These are phyloP conservation scores for Apodemia zela DNA, from an alignment of 2,888 invertebrate genomes.

Conservation along the genomic window DNA sequence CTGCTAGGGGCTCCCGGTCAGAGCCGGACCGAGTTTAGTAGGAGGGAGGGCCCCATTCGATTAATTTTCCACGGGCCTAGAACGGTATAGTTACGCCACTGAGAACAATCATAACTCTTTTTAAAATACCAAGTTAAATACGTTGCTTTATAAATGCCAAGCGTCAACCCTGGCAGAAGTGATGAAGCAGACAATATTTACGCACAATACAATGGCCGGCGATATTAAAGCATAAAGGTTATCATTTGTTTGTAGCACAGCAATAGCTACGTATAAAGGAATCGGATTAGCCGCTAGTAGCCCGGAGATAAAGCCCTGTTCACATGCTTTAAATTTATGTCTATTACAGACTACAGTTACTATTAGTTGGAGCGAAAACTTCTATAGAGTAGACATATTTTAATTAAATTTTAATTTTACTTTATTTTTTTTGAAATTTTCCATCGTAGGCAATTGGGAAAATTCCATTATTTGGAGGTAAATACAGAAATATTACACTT, in stretches of 20 bases:
- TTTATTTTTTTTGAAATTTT: too few species aligned
- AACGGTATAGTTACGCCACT: too few species aligned
- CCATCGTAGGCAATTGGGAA: too few species aligned
- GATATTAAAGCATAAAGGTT: conserved; percentile 6
- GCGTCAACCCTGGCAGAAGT: neutral
- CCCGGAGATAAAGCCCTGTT: conserved; percentile 9
- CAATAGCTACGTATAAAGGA: conserved; percentile 13
- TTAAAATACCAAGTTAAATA: too few species aligned
- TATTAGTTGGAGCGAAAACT: neutral
- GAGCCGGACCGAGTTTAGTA: too few species aligned
- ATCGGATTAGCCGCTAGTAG: conserved; percentile 14
- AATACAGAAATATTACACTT: too few species aligned
- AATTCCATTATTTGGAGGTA: too few species aligned
- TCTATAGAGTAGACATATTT: neutral
- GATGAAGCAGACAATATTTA: conserved; percentile 13
- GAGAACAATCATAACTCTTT: too few species aligned
- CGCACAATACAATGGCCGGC: conserved; percentile 6
- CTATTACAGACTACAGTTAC: neutral
- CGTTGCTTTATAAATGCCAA: too few species aligned
- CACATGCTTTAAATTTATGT: conserved; percentile 10
- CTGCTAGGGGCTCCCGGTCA: too few species aligned
- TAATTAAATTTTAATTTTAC: neutral
- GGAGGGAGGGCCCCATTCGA: too few species aligned
- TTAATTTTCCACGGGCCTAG: too few species aligned
- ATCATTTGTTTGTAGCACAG: conserved; percentile 9